Conservation (phyloP, 2,113 vertebrate genomes). For the Aix galericulata region DNA sequence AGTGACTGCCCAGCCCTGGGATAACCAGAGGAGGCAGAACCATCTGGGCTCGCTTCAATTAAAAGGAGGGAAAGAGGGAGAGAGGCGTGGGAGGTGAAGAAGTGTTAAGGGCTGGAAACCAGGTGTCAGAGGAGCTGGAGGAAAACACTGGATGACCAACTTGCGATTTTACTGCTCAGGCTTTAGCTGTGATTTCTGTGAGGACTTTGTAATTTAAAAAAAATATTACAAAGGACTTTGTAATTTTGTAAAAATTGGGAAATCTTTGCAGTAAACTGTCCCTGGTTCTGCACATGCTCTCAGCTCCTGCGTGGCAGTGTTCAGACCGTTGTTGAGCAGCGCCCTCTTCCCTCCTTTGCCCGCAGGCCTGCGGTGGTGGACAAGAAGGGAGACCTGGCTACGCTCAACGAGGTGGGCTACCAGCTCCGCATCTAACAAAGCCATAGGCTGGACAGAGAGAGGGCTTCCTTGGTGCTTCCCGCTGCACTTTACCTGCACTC, state of each 20-base stretch:
- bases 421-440: constrained; percentile 91
- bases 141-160: background rate
- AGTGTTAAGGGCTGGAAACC: background rate
- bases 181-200: background rate
- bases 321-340: background rate
- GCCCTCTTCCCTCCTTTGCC: background rate
- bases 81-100: background rate
- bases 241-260: background rate
- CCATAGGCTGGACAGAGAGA: background rate
- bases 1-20: background rate
- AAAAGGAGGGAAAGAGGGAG: background rate
- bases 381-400: constrained; percentile 88
- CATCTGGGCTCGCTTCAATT: background rate
- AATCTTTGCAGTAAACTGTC: background rate
- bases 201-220: background rate
- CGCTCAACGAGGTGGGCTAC: constrained; percentile 89
- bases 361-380: constrained; percentile 86
- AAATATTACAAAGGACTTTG: no score
- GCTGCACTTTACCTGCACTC: constrained; percentile 72
- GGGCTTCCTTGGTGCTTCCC: constrained; percentile 67
- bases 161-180: rapidly evolving
- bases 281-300: background rate
- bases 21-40: background rate
- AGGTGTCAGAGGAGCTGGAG: background rate
- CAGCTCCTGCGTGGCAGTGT: rapidly evolving